Evolutionary conservation across 2,888 invertebrate species (phyloP).

Genomic region (Epistrophe eligans): DNA sequence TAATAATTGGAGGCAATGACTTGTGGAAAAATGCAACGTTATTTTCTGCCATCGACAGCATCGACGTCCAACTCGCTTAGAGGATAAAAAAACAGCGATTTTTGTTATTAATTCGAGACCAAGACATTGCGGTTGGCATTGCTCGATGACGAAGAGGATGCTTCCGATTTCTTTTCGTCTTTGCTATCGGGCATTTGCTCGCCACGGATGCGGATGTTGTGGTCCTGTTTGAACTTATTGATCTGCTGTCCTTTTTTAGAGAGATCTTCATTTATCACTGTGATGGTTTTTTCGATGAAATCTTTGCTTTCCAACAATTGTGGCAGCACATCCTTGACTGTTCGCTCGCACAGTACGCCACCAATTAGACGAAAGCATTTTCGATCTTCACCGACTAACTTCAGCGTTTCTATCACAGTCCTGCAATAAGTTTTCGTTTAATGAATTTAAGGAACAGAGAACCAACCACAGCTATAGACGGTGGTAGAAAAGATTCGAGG

Average conservation of each 20-base stretch:
- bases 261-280: slow-evolving; percentile 91
- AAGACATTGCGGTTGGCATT: slow-evolving; percentile 85
- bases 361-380: slow-evolving; percentile 97
- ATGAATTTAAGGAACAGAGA: not conserved
- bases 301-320: slow-evolving; percentile 91
- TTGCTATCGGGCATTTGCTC: slow-evolving; percentile 85
- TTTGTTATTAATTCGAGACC: slow-evolving; percentile 82
- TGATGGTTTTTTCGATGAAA: slow-evolving; percentile 91
- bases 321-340: slow-evolving; percentile 95
- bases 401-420: slow-evolving; percentile 96
- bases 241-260: slow-evolving; percentile 94
- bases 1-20: slow-evolving; percentile 63
- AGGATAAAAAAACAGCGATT: slow-evolving; percentile 9
- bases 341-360: slow-evolving; percentile 96
- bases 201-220: slow-evolving; percentile 93
- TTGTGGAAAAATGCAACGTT: slow-evolving; percentile 59
- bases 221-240: slow-evolving; percentile 95
- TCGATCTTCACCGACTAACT: slow-evolving; percentile 91
- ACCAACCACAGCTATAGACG: not conserved
- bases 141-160: slow-evolving; percentile 77
- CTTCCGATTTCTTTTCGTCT: slow-evolving; percentile 79
- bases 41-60: slow-evolving; percentile 27
- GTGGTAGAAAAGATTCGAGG: slow-evolving; percentile 36
- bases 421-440: slow-evolving; percentile 84
- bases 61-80: slow-evolving; percentile 2